Evolutionary conservation across 2,113 vertebrate genomes (phyloP), one percentile per base, ranked within the genome.

Genomic region (Atherinomorus stipes): DNA sequence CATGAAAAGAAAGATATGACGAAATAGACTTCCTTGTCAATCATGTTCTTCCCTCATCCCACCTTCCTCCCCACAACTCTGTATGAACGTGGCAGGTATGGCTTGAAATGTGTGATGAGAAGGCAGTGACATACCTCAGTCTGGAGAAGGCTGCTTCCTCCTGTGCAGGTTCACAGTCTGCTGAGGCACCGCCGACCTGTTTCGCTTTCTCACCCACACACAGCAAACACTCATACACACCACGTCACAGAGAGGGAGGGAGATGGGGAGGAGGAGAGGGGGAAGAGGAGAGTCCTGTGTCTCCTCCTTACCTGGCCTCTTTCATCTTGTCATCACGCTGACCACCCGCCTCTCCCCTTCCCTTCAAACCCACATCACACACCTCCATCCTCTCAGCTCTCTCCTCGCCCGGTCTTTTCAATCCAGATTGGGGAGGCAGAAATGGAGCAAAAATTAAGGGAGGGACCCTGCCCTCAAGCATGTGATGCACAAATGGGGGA

Each of bases 231-330:
- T 60, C 54, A 63, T 38, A 75, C 73, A 64, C 76, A 74, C 68
- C 57, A 86, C 87, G 74, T 88, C 83, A 88, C 73, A 78, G 42
- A 72, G 45, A 59, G 61, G 68, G 71, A 22, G 78, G 80, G 74
- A 44, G 45, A 71, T 34, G 71, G 51, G 47, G 45, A 62, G 51
- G 64, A 64, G 63, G 67, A 64, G 50, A 2, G 50, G 50, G 38
- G 50, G 2, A 58, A 60, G 80, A 66, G 69, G 75, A 57, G 60
- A 76, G 83, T 90, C 68, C 82, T 71, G 86, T 83, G 77, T 92
- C 89, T 90, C 88, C 90, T 92, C 91, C 91, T 93, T 91, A 94
- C 92, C 92, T 93, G 93, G 88, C 70, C 78, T 62, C 87, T 91
- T 93, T 93, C 90, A 93, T 92, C 87, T 88, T 58, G 47, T 91